Conservation (phyloP, 2,797 vertebrate species). For the Parauchenoglanis punctatus region DNA sequence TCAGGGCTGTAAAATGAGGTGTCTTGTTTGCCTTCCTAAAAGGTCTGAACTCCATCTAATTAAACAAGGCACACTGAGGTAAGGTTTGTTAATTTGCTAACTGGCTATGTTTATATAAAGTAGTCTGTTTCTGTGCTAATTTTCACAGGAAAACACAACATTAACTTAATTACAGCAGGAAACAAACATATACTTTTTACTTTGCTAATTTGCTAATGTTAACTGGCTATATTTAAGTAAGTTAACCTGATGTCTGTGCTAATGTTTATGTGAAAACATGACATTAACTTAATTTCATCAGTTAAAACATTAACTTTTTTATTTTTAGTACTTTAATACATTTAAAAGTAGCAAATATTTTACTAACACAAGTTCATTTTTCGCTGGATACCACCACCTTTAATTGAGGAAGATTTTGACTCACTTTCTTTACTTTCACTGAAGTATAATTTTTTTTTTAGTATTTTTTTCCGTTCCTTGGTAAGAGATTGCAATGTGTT, state of each 20-base stretch:
- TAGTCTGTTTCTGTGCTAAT: not conserved
- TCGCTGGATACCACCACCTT: not conserved
- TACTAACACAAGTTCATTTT: not conserved
- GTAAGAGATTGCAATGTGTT: slow-evolving; percentile 64
- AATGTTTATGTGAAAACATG: not conserved
- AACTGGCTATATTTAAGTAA: not conserved
- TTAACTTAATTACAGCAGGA: not conserved
- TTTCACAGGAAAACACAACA: not conserved
- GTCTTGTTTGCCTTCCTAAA: not conserved
- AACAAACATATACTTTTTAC: slow-evolving; percentile 52
- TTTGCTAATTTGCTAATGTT: not conserved
- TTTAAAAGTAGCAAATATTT: not conserved
- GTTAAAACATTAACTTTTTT: slow-evolving; percentile 41
- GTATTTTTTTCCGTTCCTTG: slow-evolving; percentile 49
- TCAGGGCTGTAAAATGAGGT: too few relatives aligned
- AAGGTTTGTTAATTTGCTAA: not conserved
- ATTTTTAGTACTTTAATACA: not conserved
- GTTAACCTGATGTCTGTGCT: not conserved
- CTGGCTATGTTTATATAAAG: not conserved
- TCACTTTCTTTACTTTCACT: not conserved
- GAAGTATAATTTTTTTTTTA: too few relatives aligned
- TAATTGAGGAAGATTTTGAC: not conserved
- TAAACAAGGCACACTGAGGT: not conserved
- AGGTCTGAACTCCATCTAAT: not conserved
- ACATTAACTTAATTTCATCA: not conserved